These are phyloP conservation scores for Lerista edwardsae DNA, from an alignment of 2,797 vertebrate genomes.

Conservation along the genomic window DNA sequence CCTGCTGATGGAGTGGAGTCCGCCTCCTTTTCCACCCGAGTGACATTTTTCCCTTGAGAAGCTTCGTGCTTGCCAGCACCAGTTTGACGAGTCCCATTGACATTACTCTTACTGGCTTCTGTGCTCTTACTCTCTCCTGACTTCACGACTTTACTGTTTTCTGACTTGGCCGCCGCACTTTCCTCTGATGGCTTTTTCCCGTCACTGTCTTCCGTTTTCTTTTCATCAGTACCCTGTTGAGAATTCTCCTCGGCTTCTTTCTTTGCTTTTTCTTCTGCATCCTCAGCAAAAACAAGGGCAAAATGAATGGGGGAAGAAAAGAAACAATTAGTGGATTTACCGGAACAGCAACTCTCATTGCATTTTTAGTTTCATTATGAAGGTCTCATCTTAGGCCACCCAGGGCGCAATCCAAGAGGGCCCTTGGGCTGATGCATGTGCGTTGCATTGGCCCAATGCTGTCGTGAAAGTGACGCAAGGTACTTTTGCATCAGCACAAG, in stretches of 20 bases:
- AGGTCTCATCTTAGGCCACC: neutral
- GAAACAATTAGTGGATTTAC: conserved; percentile 14
- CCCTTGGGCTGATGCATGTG: too few relatives aligned
- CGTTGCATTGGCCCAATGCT: too few relatives aligned
- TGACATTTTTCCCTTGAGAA: conserved; percentile 67
- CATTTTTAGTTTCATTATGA: conserved; percentile 9
- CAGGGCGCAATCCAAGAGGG: too few relatives aligned
- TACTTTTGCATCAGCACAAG: too few relatives aligned
- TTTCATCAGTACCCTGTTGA: conserved; percentile 77
- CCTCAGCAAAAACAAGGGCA: conserved; percentile 54
- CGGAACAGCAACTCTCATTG: conserved; percentile 9
- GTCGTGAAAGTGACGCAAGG: too few relatives aligned
- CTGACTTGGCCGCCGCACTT: conserved; percentile 47
- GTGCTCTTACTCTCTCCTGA: conserved; percentile 50
- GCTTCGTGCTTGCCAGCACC: conserved; percentile 58
- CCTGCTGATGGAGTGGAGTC: conserved; percentile 18
- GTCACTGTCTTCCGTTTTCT: conserved; percentile 75
- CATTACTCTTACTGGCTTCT: conserved; percentile 60
- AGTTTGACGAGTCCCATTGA: conserved; percentile 61
- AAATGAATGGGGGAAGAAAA: conserved; percentile 16
- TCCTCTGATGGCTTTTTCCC: conserved; percentile 75
- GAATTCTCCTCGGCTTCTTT: conserved; percentile 78
- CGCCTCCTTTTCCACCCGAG: conserved; percentile 74
- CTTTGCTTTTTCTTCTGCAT: conserved; percentile 87
- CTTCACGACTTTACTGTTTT: conserved; percentile 67